A percentile compares a stretch with the other conserved stretches of the same genome.
phyloP scores from a whole-genome alignment of 2,797 vertebrate genomes.

The Anisognathus igniventris region DNA sequence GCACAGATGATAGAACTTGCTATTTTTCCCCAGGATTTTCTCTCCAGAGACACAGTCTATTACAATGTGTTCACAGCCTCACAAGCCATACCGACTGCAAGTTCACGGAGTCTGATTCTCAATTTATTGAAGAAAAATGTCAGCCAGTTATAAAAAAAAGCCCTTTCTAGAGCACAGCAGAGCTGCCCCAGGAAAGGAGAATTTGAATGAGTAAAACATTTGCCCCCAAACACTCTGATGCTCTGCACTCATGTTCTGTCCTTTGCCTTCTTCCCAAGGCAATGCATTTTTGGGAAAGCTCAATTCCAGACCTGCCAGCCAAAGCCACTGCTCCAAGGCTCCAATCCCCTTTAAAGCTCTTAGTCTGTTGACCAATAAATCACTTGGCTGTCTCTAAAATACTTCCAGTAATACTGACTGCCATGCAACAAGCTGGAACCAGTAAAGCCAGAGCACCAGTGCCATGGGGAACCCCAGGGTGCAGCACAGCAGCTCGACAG shows the following conservation, averaged over 20 bases:
- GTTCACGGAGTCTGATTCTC: not conserved
- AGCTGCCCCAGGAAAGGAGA: not conserved
- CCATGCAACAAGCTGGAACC: not conserved
- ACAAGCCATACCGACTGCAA: not conserved
- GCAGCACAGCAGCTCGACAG: not conserved
- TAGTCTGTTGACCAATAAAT: not conserved
- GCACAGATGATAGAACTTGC: not conserved
- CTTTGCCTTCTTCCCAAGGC: not conserved
- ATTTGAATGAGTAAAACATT: not conserved
- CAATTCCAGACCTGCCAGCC: not conserved
- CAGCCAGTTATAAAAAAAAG: not conserved
- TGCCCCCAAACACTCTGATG: not conserved
- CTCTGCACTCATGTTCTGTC: not conserved
- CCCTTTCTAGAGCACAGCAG: not conserved
- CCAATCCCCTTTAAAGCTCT: not conserved
- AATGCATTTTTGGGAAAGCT: not conserved
- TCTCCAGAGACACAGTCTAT: not conserved
- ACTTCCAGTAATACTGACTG: not conserved
- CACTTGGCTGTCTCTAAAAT: not conserved
- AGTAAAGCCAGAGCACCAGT: accelerated
- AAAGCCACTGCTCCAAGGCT: not conserved
- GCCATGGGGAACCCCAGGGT: accelerated
- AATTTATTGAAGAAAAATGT: not conserved
- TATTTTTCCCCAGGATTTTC: not conserved
- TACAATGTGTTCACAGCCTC: not conserved